A percentile compares a stretch with the other conserved stretches of the same genome.
Conservation (phyloP, 2,797 vertebrate species). For the Sorex maritimensis region DNA sequence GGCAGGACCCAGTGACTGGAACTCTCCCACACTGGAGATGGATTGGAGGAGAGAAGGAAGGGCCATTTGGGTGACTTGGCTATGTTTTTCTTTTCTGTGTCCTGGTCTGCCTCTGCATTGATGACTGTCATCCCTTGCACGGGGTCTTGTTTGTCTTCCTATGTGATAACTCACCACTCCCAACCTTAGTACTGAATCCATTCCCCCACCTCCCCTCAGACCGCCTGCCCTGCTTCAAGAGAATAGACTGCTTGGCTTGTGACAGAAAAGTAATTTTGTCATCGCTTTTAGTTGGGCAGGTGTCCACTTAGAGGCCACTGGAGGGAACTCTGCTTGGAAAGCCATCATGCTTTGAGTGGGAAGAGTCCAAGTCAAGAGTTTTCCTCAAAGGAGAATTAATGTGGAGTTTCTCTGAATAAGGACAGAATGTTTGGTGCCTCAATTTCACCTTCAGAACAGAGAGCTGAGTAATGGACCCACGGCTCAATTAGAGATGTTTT, state of each 20-base stretch:
- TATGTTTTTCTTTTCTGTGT: slow-evolving; percentile 20
- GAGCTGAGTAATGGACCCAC: not conserved
- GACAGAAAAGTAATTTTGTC: not conserved
- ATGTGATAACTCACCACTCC: not conserved
- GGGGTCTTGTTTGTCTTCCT: not conserved
- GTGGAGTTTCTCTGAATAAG: too few relatives aligned
- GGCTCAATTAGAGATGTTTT: not conserved
- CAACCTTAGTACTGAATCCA: not conserved
- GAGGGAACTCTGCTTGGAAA: not conserved
- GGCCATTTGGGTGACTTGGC: not conserved
- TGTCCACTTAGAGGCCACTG: not conserved
- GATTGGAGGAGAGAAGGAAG: not conserved
- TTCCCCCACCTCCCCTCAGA: too few relatives aligned
- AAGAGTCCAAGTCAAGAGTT: not conserved
- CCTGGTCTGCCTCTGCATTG: not conserved
- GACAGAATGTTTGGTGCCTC: not conserved
- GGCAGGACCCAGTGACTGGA: rapidly evolving
- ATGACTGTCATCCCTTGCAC: too few relatives aligned
- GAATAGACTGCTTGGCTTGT: not conserved
- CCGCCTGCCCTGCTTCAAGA: rapidly evolving
- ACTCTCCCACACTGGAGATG: too few relatives aligned
- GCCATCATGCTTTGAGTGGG: not conserved
- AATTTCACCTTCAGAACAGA: not conserved
- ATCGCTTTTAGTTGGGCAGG: not conserved
- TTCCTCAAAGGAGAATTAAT: too few relatives aligned